Percentiles rank a stretch among this genome's conserved stretches.
Evolutionary conservation across 2,113 vertebrate genomes (phyloP).

Genomic region (Peromyscus polionotus): DNA sequence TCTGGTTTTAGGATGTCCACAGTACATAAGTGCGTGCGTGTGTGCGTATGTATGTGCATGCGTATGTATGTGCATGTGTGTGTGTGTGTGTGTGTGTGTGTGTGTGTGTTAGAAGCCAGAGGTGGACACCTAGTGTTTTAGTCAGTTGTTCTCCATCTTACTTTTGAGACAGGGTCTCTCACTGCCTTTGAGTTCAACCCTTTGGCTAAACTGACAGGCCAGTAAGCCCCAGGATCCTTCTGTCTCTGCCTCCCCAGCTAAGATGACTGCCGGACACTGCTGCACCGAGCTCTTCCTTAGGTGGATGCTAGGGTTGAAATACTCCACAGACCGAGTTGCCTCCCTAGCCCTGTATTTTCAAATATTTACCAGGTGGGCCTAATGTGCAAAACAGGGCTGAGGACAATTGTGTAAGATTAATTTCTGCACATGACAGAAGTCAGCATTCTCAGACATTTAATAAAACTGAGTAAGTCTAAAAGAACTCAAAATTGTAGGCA

Average conservation of each 20-base stretch:
- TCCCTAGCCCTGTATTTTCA: not conserved
- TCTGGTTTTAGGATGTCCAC: not conserved
- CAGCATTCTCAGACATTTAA: constrained; percentile 2
- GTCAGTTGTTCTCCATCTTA: not conserved
- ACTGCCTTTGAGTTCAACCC: not conserved
- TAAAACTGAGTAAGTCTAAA: constrained; percentile 39
- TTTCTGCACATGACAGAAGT: not conserved
- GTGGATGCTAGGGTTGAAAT: not conserved
- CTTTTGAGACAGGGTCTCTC: not conserved
- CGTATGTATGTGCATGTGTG: not conserved
- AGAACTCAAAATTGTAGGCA: constrained; percentile 23
- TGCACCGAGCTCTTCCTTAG: too few relatives aligned
- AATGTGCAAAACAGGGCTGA: constrained; percentile 26
- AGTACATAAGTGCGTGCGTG: too few relatives aligned
- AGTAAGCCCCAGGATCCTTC: not conserved
- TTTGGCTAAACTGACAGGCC: not conserved
- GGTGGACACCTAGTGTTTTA: not conserved
- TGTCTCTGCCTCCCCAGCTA: not conserved
- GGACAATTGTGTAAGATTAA: not conserved
- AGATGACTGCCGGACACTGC: too few relatives aligned
- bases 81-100: not conserved
- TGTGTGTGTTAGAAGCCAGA: not conserved
- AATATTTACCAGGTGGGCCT: not conserved
- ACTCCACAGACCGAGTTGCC: not conserved
- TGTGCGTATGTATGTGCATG: not conserved